Base-by-base conservation (phyloP, 2,113 vertebrate genomes). In the Pyrgilauda ruficollis region DNA sequence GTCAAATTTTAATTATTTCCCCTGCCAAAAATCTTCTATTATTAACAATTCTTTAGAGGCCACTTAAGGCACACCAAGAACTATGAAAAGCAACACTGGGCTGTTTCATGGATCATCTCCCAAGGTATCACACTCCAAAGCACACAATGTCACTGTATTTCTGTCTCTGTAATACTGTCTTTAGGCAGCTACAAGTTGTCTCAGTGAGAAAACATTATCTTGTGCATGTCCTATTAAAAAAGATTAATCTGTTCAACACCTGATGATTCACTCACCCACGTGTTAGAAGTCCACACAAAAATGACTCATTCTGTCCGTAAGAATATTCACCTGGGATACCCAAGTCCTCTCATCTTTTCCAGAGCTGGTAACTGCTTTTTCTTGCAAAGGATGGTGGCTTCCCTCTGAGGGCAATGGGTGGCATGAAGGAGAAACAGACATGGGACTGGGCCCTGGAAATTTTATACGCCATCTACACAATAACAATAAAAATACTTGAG, bases 181-280 rank as follows among this genome's bases (percentile, higher is more conserved):
- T 88, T 3, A 88, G 59, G 52, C 52, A 86, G 59, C 82, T 90
- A 80, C 79, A 90, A 80, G 35, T 17, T 53, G 82, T 81, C 68
- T 83, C 68, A 19, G 55, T 3, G 33, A 84, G 74, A 52, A 90
- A 96, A 88, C 50, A 75, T 30, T 15, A 55, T 30, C 82, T 93
- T 79, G 19, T 50, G 63, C 14, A 0, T 43, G 75, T 87, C 95
- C 91, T 61, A 90, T 93, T 85, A 73, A 85, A 44, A 75, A 43
- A 85, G 49, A 94, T 83, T 85, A 31, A 95, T 95, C 93, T 96
- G 96, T 96, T 96, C 90, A 90, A 94, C 96, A 96, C 96, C 83
- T 90, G 90, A 95, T 97, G 96, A 97, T 94, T 97, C 96, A 97
- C 75, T 93, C 87, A 88, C 92, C 96, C 90, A 95, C 95, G 31